phyloP scores from a whole-genome alignment of 2,113 vertebrate genomes.

The Solenodon paradoxus region DNA sequence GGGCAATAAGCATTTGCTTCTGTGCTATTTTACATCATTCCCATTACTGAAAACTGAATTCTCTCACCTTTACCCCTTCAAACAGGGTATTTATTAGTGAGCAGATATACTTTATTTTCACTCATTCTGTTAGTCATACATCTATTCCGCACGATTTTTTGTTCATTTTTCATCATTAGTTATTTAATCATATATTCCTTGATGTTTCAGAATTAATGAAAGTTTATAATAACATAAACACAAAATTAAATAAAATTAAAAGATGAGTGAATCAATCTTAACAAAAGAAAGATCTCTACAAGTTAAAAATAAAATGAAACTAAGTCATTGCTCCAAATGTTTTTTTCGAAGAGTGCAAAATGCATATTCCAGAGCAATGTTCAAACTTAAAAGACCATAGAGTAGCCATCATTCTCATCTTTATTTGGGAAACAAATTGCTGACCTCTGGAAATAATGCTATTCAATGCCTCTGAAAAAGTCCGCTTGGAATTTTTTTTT shows the following conservation, averaged over 20 bases:
- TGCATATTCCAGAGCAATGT: not conserved
- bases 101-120: not conserved
- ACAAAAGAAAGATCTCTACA: not conserved
- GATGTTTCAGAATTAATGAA: not conserved
- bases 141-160: not conserved
- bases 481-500: not conserved
- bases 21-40: not conserved
- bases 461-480: not conserved
- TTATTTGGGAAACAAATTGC: not conserved
- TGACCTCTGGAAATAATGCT: not conserved
- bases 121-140: not conserved
- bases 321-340: not conserved
- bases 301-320: not conserved
- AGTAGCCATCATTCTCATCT: not conserved
- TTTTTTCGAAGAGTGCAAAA: not conserved
- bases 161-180: not conserved
- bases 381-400: not conserved
- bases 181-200: not conserved
- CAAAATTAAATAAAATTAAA: slow-evolving; percentile 8
- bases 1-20: not conserved
- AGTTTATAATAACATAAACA: not conserved
- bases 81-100: not conserved
- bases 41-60: not conserved
- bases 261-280: not conserved
- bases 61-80: not conserved